Evolutionary conservation across 2,888 invertebrate genomes (phyloP), one percentile per base, ranked within the genome.

Genomic region (Amphimallon solstitiale): DNA sequence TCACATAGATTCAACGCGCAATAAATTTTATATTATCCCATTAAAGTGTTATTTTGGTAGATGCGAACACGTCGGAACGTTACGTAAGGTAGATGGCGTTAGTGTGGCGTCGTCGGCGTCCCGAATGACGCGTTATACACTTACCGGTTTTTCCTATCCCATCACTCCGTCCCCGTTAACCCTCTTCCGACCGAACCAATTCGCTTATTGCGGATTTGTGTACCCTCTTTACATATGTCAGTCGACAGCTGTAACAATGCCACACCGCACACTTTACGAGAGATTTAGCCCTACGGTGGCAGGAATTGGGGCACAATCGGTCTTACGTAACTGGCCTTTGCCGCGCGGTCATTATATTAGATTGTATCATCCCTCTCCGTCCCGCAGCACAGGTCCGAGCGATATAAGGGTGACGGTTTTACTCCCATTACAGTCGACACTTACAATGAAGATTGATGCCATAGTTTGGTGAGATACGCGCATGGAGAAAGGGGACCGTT

Each of bases 361-460:
- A 79, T 79, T 77, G 77, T 79, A 76, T 75, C 73, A 73, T 35
- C 17, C 35, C 51, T 17, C 12, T 12, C 35, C 17, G 35, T 17
- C 34, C 19, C 35, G 34, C 51, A 1, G 7, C 9, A 29, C 29
- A 3, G 29, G 1, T 9, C 29, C 9, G n/a, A n/a, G n/a, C n/a
- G n/a, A n/a, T n/a, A n/a, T n/a, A 29, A 29, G 29, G 29, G 29
- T 75, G 78, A 76, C 74, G 74, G 73, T 68, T 40, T 63, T 61
- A 69, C 66, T 66, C 72, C 77, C 76, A 78, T 78, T 78, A 78
- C 71, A 74, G 70, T 69, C 71, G 77, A 75, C 78, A 72, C 72
- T 70, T 68, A 73, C 77, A 77, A 79, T 79, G 78, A 79, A 79
- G 79, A 79, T 79, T 79, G 79, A 79, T 78, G 74, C 72, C 73